These are phyloP conservation scores for Nomia melanderi DNA, from an alignment of 1,140 invertebrate species.

Conservation along the genomic window DNA sequence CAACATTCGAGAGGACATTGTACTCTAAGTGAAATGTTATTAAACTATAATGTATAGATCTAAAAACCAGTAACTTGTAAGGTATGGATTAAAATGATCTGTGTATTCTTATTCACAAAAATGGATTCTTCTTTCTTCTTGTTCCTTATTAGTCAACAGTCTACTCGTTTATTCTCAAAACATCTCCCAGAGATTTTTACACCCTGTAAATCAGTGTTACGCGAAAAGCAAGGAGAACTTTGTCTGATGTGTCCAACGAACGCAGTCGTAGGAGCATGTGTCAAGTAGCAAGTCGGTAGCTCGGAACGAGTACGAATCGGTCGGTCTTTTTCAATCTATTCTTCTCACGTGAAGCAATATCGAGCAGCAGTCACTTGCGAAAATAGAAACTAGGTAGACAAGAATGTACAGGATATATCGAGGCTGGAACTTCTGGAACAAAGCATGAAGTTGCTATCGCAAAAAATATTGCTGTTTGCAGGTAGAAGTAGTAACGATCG, in stretches of 20 bases:
- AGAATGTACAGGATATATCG: constrained; percentile 1
- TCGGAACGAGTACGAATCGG: constrained; percentile 6
- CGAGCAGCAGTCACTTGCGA: constrained; percentile 15
- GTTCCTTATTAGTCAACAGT: too few relatives aligned
- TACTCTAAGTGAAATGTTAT: too few relatives aligned
- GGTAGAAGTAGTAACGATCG: neutral
- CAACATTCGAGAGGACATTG: too few relatives aligned
- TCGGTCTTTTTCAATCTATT: constrained; percentile 18
- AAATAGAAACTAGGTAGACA: constrained; percentile 22
- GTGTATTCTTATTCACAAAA: too few relatives aligned
- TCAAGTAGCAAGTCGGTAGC: constrained; percentile 2
- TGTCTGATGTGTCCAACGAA: constrained; percentile 2
- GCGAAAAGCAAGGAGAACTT: constrained; percentile 1
- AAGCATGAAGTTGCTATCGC: neutral
- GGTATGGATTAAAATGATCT: too few relatives aligned
- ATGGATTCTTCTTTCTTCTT: too few relatives aligned
- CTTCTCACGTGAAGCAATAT: constrained; percentile 26
- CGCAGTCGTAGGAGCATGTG: neutral
- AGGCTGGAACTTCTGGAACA: neutral
- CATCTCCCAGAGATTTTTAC: too few relatives aligned
- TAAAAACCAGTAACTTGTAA: too few relatives aligned
- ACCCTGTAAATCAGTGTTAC: neutral
- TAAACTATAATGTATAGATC: too few relatives aligned
- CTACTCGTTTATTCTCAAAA: neutral
- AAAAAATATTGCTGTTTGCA: neutral